Evolutionary conservation across 2,113 vertebrate genomes (phyloP).

Genomic region (Gnathonemus echidnorhynchus): DNA sequence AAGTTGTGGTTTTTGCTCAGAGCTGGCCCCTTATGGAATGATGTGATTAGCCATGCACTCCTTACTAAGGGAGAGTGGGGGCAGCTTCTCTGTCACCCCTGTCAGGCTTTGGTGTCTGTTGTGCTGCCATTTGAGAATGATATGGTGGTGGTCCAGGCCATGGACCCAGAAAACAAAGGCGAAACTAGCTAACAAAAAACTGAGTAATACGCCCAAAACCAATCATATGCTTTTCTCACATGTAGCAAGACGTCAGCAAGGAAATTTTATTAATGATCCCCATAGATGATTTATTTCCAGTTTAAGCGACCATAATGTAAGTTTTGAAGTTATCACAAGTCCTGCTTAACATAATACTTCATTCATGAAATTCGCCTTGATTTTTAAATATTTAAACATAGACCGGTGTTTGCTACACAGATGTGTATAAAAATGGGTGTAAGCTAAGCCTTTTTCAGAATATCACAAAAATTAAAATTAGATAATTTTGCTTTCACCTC

Average conservation of each 20-base stretch:
- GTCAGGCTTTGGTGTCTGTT: neutral
- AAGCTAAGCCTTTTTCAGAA: neutral
- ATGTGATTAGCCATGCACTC: neutral
- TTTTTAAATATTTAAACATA: neutral
- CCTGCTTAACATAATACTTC: neutral
- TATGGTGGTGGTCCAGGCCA: conserved; percentile 13
- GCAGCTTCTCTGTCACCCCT: conserved; percentile 2
- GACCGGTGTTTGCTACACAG: neutral
- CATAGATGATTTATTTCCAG: neutral
- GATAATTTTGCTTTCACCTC: neutral
- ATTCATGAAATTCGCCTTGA: neutral
- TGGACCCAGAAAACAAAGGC: conserved; percentile 8
- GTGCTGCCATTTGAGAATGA: conserved; percentile 3
- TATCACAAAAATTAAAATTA: neutral
- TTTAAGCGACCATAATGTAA: neutral
- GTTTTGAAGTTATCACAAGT: neutral
- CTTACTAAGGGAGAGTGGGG: neutral
- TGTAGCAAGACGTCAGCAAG: conserved; percentile 1
- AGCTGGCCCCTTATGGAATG: neutral
- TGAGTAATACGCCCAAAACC: neutral
- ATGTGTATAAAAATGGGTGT: neutral
- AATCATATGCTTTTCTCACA: neutral
- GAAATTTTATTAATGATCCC: conserved; percentile 17
- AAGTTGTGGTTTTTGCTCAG: neutral
- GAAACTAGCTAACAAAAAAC: conserved; percentile 3